Percentiles rank a stretch among this genome's conserved stretches.
Evolutionary conservation across 2,888 invertebrate genomes (phyloP).

Genomic region (Drosophila ustulata): DNA sequence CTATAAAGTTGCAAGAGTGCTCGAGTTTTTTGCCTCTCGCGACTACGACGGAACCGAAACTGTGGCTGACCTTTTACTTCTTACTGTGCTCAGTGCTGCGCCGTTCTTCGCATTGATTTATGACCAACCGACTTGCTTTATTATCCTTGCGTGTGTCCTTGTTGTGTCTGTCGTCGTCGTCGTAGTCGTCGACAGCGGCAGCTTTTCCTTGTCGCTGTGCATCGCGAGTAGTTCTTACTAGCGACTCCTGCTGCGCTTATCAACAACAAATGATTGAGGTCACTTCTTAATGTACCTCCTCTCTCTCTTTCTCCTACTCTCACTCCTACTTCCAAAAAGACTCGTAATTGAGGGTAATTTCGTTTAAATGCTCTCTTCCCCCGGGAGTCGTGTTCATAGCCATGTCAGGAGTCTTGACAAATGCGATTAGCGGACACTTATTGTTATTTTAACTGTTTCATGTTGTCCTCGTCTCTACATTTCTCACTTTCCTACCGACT

Average conservation of each 20-base stretch:
- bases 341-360: constrained; percentile 72
- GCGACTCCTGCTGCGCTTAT: constrained; percentile 50
- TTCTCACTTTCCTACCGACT: neutral
- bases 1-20: constrained; percentile 41
- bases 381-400: constrained; percentile 11
- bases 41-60: constrained; percentile 25
- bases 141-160: constrained; percentile 39
- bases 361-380: constrained; percentile 49
- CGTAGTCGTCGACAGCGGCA: constrained; percentile 21
- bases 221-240: constrained; percentile 40
- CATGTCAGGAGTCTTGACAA: constrained; percentile 53
- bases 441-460: constrained; percentile 43
- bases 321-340: constrained; percentile 7
- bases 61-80: constrained; percentile 46
- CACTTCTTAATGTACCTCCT: constrained; percentile 45
- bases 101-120: constrained; percentile 64
- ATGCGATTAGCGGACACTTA: constrained; percentile 59
- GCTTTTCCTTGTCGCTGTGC: constrained; percentile 45
- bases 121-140: constrained; percentile 58
- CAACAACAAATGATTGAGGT: constrained; percentile 79
- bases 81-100: constrained; percentile 31
- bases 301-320: constrained; percentile 17
- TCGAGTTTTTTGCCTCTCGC: constrained; percentile 41
- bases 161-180: constrained; percentile 10
- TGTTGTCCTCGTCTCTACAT: constrained; percentile 2